phyloP scores from a whole-genome alignment of 2,113 vertebrate genomes.

The Dasypus novemcinctus region DNA sequence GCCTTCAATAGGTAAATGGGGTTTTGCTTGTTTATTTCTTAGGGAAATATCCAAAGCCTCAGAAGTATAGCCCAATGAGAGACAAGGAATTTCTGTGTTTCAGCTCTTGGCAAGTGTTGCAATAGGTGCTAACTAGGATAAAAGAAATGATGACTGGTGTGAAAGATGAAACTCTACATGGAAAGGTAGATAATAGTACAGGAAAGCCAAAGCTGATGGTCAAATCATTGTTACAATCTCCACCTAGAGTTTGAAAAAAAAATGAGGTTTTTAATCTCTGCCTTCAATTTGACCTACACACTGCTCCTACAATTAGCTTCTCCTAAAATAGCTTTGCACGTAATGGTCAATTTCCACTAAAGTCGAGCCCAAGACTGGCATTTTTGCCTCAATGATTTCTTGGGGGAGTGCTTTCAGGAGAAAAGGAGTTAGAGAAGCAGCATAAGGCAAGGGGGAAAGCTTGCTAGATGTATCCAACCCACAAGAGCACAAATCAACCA shows the following conservation, averaged over 20 bases:
- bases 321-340: neutral
- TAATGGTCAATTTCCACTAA: neutral
- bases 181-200: neutral
- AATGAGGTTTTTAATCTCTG: neutral
- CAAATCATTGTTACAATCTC: neutral
- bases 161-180: neutral
- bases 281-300: neutral
- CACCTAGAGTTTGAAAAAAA: neutral
- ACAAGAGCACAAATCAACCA: neutral
- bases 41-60: slow-evolving; percentile 37
- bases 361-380: neutral
- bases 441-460: neutral
- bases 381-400: neutral
- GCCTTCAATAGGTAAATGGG: neutral
- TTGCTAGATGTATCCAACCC: neutral
- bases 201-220: neutral
- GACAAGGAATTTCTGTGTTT: neutral
- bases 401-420: rapidly evolving
- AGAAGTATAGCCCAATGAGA: neutral
- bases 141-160: neutral
- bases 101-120: neutral
- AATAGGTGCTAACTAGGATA: neutral
- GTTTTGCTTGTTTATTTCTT: slow-evolving; percentile 28
- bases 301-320: neutral
- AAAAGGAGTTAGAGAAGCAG: neutral